These are phyloP conservation scores for Phrynocephalus versicolor DNA, from an alignment of 2,113 vertebrate species.

Conservation along the genomic window DNA sequence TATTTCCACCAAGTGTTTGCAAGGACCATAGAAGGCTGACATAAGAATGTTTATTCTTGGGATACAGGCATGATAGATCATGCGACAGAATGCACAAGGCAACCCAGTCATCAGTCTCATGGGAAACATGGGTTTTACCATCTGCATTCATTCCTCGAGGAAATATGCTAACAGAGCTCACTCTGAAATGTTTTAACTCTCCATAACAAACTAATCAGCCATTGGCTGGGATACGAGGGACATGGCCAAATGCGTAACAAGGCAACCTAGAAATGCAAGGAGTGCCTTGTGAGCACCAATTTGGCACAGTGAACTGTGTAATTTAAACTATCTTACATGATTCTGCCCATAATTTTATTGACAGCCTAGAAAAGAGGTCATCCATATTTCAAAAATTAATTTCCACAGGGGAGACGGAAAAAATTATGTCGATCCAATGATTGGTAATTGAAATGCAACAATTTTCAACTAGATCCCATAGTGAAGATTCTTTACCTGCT, in stretches of 20 bases:
- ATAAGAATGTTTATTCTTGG: neutral
- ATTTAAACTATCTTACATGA: neutral
- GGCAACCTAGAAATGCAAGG: no score
- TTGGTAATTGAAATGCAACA: neutral
- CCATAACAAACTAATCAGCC: no score
- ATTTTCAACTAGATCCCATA: neutral
- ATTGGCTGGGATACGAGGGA: no score
- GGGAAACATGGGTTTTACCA: neutral
- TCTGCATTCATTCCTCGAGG: neutral
- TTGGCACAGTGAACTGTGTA: no score
- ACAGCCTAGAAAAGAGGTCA: neutral
- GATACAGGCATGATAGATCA: neutral
- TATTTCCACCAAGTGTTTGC: neutral
- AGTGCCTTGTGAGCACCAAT: no score
- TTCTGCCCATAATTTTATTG: neutral
- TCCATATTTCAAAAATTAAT: no score
- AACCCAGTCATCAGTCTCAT: accelerated
- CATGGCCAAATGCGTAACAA: no score
- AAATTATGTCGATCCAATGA: neutral
- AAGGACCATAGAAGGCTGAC: no score
- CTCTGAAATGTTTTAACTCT: neutral
- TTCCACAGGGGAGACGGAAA: neutral
- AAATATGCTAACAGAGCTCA: neutral
- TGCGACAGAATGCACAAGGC: neutral
- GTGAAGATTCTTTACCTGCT: neutral